Evolutionary conservation across 1,140 invertebrate genomes (phyloP).

Genomic region (Triops longicaudatus): DNA sequence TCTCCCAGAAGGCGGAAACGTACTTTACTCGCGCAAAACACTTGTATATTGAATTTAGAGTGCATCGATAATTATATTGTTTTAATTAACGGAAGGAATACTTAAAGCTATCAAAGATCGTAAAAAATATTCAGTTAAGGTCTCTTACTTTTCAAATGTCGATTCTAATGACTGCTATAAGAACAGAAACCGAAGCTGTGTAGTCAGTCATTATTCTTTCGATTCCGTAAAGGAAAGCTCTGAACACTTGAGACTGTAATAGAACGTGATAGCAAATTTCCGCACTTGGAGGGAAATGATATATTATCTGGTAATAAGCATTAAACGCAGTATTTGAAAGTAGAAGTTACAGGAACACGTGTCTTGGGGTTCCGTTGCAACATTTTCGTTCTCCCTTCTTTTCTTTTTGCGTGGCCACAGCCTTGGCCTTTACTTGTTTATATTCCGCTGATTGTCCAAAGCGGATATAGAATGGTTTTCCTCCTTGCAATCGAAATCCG

Average conservation of each 20-base stretch:
- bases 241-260: not conserved
- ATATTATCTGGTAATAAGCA: not conserved
- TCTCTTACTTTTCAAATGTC: not conserved
- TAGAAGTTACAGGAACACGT: not conserved
- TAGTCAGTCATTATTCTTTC: not conserved
- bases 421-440: not conserved
- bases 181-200: not conserved
- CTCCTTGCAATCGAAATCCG: not conserved
- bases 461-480: not conserved
- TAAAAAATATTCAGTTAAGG: not conserved
- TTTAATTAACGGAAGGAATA: no score
- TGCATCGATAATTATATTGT: no score
- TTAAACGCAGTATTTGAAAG: not conserved
- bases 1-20: no score
- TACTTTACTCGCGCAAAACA: no score
- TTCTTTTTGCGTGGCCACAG: not conserved
- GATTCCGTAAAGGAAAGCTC: not conserved
- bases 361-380: not conserved
- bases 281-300: conserved; percentile 7
- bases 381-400: not conserved
- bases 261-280: conserved; percentile 12
- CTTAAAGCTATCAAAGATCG: no score
- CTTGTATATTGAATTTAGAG: no score
- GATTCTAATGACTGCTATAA: no score
- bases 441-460: not conserved